These are phyloP conservation scores for Hippasteria phrygiana DNA, from an alignment of 53 echinoderm and acorn worm genomes.

Conservation along the genomic window DNA sequence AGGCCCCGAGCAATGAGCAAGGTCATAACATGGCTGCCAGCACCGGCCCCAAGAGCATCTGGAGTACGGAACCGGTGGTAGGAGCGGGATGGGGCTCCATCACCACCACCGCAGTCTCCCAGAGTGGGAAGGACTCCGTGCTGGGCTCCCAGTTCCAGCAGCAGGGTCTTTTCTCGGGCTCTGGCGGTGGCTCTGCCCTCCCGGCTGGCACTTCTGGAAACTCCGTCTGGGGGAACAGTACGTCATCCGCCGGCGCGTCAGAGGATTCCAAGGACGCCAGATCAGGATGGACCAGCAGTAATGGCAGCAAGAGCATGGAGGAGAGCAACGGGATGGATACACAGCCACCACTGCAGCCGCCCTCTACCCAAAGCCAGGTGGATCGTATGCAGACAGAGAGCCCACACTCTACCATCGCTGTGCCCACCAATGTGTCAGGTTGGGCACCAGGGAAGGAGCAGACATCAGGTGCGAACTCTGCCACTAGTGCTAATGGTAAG, in stretches of 20 bases:
- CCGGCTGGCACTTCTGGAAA: constrained; percentile 52
- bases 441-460: constrained; percentile 57
- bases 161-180: constrained; percentile 54
- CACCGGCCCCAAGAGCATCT: constrained; percentile 45
- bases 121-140: constrained; percentile 49
- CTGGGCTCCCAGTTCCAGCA: constrained; percentile 68
- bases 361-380: constrained; percentile 39
- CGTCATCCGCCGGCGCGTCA: constrained; percentile 8
- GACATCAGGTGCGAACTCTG: constrained; percentile 67
- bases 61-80: constrained; percentile 55
- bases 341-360: constrained; percentile 20
- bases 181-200: constrained; percentile 47
- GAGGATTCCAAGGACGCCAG: constrained; percentile 36
- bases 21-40: no score
- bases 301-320: constrained; percentile 26
- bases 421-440: constrained; percentile 31
- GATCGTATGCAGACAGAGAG: constrained; percentile 62
- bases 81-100: constrained; percentile 77
- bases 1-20: no score
- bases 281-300: constrained; percentile 34
- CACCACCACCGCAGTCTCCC: constrained; percentile 56
- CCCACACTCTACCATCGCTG: constrained; percentile 21
- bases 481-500: constrained; percentile 66
- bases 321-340: constrained; percentile 59
- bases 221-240: constrained; percentile 47